Evolutionary conservation across 2,888 invertebrate genomes (phyloP), one percentile per base, ranked within the genome.

Genomic region (Syrista parreyssii): DNA sequence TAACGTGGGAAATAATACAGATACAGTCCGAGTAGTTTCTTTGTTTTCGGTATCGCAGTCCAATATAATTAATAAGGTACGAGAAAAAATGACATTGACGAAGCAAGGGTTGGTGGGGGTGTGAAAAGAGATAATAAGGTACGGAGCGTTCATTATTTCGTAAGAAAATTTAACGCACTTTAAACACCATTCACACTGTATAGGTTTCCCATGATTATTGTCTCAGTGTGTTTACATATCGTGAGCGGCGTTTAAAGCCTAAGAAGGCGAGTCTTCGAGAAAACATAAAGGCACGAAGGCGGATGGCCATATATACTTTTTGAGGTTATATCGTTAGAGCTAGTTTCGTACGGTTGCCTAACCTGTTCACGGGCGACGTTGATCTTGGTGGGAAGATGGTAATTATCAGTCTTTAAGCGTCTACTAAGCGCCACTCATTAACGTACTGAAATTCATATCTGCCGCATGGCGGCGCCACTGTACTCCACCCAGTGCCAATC

Each of bases 391-490:
- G 33, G 71, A 71, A 71, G 3, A 6, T 71, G 71, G 71, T 33
- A 71, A 71, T 71, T 71, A 71, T 31, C 31, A 33, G 71, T 71
- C 31, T 4, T 71, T 32, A 33, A 12, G 71, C 31, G 15, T 33
- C 71, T 31, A 71, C 71, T 71, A 71, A 71, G 31, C 71, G 71
- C 71, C 15, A 12, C 71, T 71, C 71, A 71, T 71, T 71, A 31
- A 31, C 71, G 71, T 23, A 31, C 71, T 71, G 12, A 71, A 71
- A 31, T 71, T 15, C 2, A 1, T 33, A 23, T 55, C 71, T 33
- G 33, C n/a, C 71, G 71, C 71, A 12, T 33, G 31, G 32, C 31
- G 71, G 32, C 71, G 31, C 71, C 71, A 31, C 32, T 71, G 31
- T 71, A 12, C 71, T 55, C 55, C 55, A 2, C 23, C 55, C 55